Evolutionary conservation across 1,140 invertebrate genomes (phyloP).

Genomic region (Lasioglossum albipes): DNA sequence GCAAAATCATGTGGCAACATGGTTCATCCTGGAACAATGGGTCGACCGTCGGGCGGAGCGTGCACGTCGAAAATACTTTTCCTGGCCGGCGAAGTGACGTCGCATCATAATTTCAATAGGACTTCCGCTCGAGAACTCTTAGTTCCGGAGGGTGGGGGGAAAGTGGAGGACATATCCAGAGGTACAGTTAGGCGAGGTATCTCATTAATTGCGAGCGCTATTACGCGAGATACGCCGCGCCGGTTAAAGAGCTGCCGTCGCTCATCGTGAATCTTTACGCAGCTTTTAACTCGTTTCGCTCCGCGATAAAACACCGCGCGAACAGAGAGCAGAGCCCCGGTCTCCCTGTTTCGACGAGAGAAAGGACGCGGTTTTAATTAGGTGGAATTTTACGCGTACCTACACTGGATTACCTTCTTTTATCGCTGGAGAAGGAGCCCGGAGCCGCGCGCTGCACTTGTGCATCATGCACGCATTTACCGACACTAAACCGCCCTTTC

Average conservation of each 20-base stretch:
- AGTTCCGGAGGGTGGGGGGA: neutral
- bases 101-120: slow-evolving; percentile 53
- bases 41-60: neutral
- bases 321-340: neutral
- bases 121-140: slow-evolving; percentile 51
- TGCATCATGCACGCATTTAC: neutral
- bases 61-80: slow-evolving; percentile 27
- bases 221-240: slow-evolving; percentile 36
- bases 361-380: slow-evolving; percentile 23
- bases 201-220: slow-evolving; percentile 54
- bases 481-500: too few relatives aligned
- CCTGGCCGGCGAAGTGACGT: slow-evolving; percentile 30
- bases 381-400: slow-evolving; percentile 20
- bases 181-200: slow-evolving; percentile 41
- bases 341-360: neutral
- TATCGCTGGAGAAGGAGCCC: neutral
- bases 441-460: neutral
- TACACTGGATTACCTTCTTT: neutral
- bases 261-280: slow-evolving; percentile 45
- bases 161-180: slow-evolving; percentile 17
- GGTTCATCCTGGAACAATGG: neutral
- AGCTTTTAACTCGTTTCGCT: slow-evolving; percentile 44
- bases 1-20: neutral
- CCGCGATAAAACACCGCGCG: slow-evolving; percentile 10
- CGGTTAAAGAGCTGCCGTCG: slow-evolving; percentile 42